These are phyloP conservation scores for Epistrophe grossulariae DNA, from an alignment of 2,888 invertebrate species.

Conservation along the genomic window DNA sequence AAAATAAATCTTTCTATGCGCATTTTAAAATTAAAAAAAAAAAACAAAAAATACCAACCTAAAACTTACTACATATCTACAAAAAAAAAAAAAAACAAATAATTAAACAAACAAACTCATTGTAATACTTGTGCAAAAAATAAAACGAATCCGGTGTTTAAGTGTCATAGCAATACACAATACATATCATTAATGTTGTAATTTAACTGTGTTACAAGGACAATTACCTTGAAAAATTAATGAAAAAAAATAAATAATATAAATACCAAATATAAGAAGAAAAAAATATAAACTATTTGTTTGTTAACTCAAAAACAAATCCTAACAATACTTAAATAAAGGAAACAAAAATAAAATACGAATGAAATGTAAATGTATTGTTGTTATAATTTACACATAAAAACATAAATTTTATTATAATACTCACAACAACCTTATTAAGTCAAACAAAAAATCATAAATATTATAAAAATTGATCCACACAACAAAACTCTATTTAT, in stretches of 20 bases:
- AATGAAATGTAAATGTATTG: conserved; percentile 79
- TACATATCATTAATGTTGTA: conserved; percentile 84
- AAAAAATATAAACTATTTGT: conserved; percentile 48
- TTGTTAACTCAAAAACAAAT: conserved; percentile 40
- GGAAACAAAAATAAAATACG: conserved; percentile 59
- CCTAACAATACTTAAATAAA: conserved; percentile 17
- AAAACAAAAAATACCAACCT: conserved; percentile 21
- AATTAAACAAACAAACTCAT: conserved; percentile 45
- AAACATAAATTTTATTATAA: conserved; percentile 53
- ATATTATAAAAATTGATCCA: conserved; percentile 56
- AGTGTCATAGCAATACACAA: conserved; percentile 84
- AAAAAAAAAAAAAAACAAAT: conserved; percentile 16
- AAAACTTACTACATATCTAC: conserved; percentile 37
- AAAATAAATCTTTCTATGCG: conserved; percentile 42
- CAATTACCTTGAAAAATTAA: conserved; percentile 75
- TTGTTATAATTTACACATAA: conserved; percentile 69
- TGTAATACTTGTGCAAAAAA: conserved; percentile 68
- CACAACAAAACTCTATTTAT: conserved; percentile 62
- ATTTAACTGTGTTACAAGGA: conserved; percentile 81
- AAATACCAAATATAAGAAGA: conserved; percentile 47
- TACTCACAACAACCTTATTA: conserved; percentile 40
- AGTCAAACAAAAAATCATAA: conserved; percentile 28
- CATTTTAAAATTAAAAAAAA: conserved; percentile 28
- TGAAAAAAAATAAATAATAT: conserved; percentile 56
- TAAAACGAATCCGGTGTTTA: conserved; percentile 79